phyloP scores from a whole-genome alignment of 2,888 invertebrate genomes.

The Fragum sueziense region DNA sequence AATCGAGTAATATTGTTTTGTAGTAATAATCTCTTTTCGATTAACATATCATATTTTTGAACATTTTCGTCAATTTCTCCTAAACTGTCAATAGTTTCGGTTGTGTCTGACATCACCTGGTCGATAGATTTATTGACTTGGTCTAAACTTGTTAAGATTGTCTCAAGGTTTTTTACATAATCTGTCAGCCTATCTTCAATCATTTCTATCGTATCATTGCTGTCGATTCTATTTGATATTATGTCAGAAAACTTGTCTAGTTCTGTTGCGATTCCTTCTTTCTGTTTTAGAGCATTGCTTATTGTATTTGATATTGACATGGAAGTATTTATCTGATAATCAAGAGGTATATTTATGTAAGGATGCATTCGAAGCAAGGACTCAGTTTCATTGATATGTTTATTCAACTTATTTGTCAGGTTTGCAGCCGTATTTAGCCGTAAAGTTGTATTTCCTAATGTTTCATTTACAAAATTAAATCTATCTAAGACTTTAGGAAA shows the following conservation, averaged over 20 bases:
- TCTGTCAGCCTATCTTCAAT: slow-evolving; percentile 29
- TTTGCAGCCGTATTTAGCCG: neutral
- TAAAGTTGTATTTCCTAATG: neutral
- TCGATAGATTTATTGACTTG: neutral
- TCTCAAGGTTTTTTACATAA: slow-evolving; percentile 24
- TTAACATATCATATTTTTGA: neutral
- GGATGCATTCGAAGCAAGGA: neutral
- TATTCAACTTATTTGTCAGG: neutral
- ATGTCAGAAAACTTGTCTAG: neutral
- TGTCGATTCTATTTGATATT: neutral
- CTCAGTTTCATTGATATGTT: neutral
- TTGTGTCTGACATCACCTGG: neutral
- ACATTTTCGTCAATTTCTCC: neutral
- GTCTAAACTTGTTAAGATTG: neutral
- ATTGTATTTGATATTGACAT: neutral
- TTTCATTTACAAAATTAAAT: slow-evolving; percentile 32
- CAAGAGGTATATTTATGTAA: neutral
- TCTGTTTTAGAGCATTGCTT: neutral
- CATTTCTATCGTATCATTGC: slow-evolving; percentile 32
- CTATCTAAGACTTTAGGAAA: slow-evolving; percentile 39
- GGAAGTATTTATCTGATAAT: neutral
- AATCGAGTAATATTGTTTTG: neutral
- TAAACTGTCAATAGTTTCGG: neutral
- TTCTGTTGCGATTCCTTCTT: neutral
- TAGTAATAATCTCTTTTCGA: neutral